Base-by-base conservation (phyloP, 1,140 invertebrate genomes). In the Drosophila takahashii region DNA sequence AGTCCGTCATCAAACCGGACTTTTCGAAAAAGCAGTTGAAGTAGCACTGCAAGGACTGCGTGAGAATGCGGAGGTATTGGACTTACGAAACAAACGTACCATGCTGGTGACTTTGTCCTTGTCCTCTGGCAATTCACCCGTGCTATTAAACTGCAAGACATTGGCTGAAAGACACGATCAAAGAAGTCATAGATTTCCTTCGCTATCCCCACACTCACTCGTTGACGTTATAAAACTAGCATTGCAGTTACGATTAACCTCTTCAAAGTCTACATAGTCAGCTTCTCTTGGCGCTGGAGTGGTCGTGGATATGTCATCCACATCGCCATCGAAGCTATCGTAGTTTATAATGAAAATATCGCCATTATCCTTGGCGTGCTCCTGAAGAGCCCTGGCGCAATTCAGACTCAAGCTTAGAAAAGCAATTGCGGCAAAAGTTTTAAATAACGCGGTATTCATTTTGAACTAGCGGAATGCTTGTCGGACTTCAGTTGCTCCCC, bases 1-100 rank as follows among this genome's bases (percentile, higher is more conserved):
- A 92, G 51, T 91, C 80, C n/a, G 81, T 72, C 34, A 92, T 52
- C 0, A 92, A 22, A 0, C 83, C 83, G 0, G 83, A 74, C 42
- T 86, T 92, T 76, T 92, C 91, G 59, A 80, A 91, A 39, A 86
- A 89, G 47, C 91, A 92, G 11, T 91, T 70, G 50, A 92, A 78
- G 32, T 86, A 92, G 32, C 91, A 92, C 91, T 92, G 42, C 1
- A 58, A 29, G 32, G 26, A 22, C 37, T 29, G 5, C 0, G 2
- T 48, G 6, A 10, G 32, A 36, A 22, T 29, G 1, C 4, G 9
- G 10, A 7, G 7, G 10, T 9, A 10, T 4, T 13, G 16, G n/a
- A 9, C 18, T 26, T 26, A 13, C 18, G 1, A 16, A n/a, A 5
- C 7, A 0, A 32, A 64, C 61, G 56, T 70, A 92, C 91, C 91